phyloP scores from a whole-genome alignment of 2,113 vertebrate species.

The Spheniscus mendiculus region DNA sequence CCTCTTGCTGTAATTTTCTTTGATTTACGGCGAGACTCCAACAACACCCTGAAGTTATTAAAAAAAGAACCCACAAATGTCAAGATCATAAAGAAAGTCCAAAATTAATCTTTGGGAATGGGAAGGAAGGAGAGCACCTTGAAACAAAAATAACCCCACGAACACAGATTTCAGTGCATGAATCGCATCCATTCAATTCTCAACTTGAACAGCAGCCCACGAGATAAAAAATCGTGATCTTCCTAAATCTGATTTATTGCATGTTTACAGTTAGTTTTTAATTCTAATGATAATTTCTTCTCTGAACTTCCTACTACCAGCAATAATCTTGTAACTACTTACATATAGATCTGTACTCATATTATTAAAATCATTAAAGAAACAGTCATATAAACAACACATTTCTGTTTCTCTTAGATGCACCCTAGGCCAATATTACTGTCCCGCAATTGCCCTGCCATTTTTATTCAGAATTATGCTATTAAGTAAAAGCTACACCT shows the following conservation, averaged over 20 bases:
- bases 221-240: accelerated
- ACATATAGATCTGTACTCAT: not conserved
- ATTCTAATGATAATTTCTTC: not conserved
- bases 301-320: not conserved
- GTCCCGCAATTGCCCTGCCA: not conserved
- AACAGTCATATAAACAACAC: not conserved
- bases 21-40: constrained; percentile 98
- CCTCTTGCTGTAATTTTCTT: constrained; percentile 99
- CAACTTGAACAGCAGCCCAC: not conserved
- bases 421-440: not conserved
- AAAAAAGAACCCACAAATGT: constrained; percentile 47
- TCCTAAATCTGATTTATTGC: not conserved
- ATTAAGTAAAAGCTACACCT: not conserved
- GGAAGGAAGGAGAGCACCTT: not conserved
- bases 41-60: constrained; percentile 85
- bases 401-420: not conserved
- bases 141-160: not conserved
- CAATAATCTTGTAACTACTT: not conserved
- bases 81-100: not conserved
- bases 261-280: not conserved
- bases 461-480: not conserved
- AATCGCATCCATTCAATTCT: not conserved
- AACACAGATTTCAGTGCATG: not conserved
- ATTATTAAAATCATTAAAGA: not conserved
- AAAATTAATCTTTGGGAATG: not conserved